Base-by-base conservation (phyloP, 2,113 vertebrate genomes). In the Colius striatus region DNA sequence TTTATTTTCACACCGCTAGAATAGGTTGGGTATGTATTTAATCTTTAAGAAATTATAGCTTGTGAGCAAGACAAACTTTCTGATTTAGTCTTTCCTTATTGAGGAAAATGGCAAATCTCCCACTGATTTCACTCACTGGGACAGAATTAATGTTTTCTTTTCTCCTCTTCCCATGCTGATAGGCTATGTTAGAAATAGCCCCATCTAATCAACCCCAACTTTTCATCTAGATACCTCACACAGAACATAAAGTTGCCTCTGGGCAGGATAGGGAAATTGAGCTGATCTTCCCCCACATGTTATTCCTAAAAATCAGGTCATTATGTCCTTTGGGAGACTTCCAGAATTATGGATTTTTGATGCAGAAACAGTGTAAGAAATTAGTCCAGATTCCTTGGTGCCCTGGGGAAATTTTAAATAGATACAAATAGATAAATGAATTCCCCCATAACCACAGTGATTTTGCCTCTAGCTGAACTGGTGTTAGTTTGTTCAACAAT, bases 281-380 rank as follows among this genome's bases (percentile, higher is more conserved):
- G 5, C 32, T 90, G 51, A 90, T 92, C 41, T 73, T 87, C 47
- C 58, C 32, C 16, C 36, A 77, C 50, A 86, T 86, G 67, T 47
- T 92, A 4, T 83, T 76, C 11, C 63, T 55, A 3, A 18, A 91
- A 94, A 80, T 71, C 57, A 80, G 80, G 80, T 93, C 92, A 72
- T 38, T 89, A 9, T 0, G 1, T 90, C 90, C 72, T 92, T 88
- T 75, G 76, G 65, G 83, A 92, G 23, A 68, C 66, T 63, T 88
- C 38, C 50, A 92, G 61, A 90, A 81, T 87, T 84, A 89, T 53
- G 45, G 60, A 83, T 95, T 92, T 80, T 91, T 84, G 63, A 77
- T 84, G 80, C 43, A 80, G 80, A 89, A 92, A 63, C 41, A 81
- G 61, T 30, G 45, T 45, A 84, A 74, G 60, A 84, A 89, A 92